phyloP scores from a whole-genome alignment of 2,113 vertebrate genomes.

The Stegostoma tigrinum region DNA sequence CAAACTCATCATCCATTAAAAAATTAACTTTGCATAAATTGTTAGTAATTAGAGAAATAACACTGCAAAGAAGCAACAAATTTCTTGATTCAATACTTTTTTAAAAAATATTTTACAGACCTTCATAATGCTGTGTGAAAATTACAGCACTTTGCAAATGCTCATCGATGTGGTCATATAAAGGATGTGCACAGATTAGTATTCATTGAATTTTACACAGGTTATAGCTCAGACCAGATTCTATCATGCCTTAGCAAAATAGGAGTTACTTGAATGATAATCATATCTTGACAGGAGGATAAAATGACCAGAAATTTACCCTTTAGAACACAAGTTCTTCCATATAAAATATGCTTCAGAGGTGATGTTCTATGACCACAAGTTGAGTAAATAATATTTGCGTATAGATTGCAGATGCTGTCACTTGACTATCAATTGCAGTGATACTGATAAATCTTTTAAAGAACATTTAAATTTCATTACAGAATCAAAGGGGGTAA shows the following conservation, averaged over 20 bases:
- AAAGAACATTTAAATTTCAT: not conserved
- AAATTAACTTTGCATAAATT: too few species aligned
- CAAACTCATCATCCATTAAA: too few species aligned
- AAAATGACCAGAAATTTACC: not conserved
- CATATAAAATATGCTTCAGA: not conserved
- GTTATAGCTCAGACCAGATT: not conserved
- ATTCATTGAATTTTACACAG: not conserved
- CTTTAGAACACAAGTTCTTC: not conserved
- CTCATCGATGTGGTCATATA: not conserved
- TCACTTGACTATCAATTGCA: not conserved
- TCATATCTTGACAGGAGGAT: not conserved
- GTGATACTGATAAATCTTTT: not conserved
- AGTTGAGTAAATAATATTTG: not conserved
- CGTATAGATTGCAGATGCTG: not conserved
- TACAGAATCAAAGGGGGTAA: not conserved
- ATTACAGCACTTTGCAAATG: too few species aligned
- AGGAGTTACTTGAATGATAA: not conserved
- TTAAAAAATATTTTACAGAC: too few species aligned
- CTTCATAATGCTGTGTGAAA: too few species aligned
- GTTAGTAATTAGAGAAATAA: too few species aligned
- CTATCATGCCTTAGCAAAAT: not conserved
- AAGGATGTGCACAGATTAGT: not conserved
- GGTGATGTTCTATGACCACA: not conserved
- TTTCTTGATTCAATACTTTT: too few species aligned
- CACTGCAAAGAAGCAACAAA: too few species aligned